Base-by-base conservation (phyloP, 2,797 vertebrate species). In the Sardinella longiceps region DNA sequence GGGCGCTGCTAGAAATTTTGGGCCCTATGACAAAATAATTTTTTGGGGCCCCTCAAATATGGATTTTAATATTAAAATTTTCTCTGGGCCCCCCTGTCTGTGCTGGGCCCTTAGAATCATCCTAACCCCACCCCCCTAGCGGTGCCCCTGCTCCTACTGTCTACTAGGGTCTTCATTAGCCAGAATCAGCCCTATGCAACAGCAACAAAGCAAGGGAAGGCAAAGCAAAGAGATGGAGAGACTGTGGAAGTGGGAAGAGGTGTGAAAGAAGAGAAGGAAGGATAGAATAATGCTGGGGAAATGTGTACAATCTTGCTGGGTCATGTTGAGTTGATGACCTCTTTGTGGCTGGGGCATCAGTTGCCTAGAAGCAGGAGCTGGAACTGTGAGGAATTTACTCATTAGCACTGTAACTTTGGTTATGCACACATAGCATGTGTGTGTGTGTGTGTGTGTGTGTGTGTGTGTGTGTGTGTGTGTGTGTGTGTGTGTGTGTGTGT, bases 341-440 rank as follows among this genome's bases (percentile, higher is more conserved):
- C 80, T 90, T 83, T 87, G 45, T 86, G 83, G 81, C 33, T 74
- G 30, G 51, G 86, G 82, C 82, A 85, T 30, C 51, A 81, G 88
- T 89, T 88, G 87, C 86, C 86, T 81, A 84, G 87, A 82, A 84
- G 50, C 83, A 81, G 70, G 77, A 60, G 39, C 7, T 48, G 37
- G 51, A 43, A 43, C 43, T 86, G 82, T 37, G 39, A 85, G 80
- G 84, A 89, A 89, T 86, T 86, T 28, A 80, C 86, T 89, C 85
- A 88, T 88, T 89, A 88, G 77, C 66, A 87, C 80, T 50, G 84
- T 82, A 87, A 83, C 85, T 33, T 74, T 37, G 37, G 66, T 18
- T 33, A 37, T 37, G 33, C 33, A 74, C 66, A 74, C 33, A 74
- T 30, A 74, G 28, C 33, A 5, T 3, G 15, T 7, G 33, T 33